Percentiles rank a stretch among this genome's conserved stretches.
phyloP scores from a whole-genome alignment of 30 jellyfish, hydroid and myxozoan genomes.

The Hydra vulgaris region DNA sequence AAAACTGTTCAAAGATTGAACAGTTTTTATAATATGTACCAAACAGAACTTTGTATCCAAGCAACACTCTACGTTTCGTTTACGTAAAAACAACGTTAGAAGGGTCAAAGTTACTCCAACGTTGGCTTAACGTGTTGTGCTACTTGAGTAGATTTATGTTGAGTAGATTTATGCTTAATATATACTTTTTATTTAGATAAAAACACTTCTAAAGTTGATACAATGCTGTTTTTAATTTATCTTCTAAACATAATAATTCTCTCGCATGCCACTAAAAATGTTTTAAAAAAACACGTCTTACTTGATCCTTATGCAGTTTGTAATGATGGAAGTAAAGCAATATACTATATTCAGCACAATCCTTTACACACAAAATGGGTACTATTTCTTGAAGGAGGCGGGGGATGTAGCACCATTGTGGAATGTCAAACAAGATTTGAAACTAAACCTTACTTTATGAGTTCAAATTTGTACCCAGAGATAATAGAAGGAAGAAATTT shows the following conservation, averaged over 20 bases:
- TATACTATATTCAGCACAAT: constrained; percentile 47
- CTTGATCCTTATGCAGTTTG: constrained; percentile 33
- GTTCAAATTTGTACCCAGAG: constrained; percentile 38
- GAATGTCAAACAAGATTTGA: constrained; percentile 40
- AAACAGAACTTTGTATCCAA: no score
- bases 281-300: no score
- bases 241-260: background rate
- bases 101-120: no score
- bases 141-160: no score
- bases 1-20: no score
- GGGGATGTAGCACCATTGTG: constrained; percentile 39
- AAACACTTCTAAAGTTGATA: background rate
- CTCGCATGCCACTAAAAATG: background rate
- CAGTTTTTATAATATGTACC: no score
- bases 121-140: no score
- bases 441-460: constrained; percentile 43
- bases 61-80: no score
- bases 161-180: background rate
- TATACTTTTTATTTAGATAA: background rate
- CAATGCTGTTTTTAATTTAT: background rate
- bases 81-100: no score
- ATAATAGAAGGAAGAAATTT: constrained; percentile 33
- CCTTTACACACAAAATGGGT: constrained; percentile 47
- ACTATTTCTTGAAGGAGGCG: constrained; percentile 87
- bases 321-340: constrained; percentile 52